Percentiles rank a stretch among this genome's conserved stretches.
These are phyloP conservation scores for Rhinoraja longicauda DNA, from an alignment of 2,797 vertebrate species.

Conservation along the genomic window DNA sequence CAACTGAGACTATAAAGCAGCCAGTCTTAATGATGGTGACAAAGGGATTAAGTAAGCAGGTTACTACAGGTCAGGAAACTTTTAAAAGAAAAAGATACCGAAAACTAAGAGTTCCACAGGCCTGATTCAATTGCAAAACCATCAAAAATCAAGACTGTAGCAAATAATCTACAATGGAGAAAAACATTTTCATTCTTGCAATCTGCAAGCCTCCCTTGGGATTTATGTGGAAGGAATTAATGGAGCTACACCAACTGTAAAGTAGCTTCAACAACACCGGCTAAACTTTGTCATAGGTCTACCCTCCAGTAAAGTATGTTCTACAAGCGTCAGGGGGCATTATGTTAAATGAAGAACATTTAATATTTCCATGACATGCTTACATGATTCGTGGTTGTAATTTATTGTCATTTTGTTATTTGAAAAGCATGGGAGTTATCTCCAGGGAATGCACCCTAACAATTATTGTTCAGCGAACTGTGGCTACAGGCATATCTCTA, in stretches of 20 bases:
- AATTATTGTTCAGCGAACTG: background rate
- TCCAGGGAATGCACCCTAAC: background rate
- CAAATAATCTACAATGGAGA: background rate
- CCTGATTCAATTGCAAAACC: background rate
- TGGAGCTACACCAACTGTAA: background rate
- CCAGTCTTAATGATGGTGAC: background rate
- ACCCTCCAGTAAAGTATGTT: background rate
- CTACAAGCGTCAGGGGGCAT: background rate
- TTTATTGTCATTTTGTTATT: background rate
- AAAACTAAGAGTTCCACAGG: background rate
- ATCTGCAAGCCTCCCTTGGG: background rate
- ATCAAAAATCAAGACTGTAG: background rate
- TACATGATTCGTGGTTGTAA: background rate
- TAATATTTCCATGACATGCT: background rate
- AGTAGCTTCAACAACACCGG: background rate
- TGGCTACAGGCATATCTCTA: background rate
- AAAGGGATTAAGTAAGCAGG: background rate
- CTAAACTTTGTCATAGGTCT: background rate
- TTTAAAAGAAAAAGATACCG: background rate
- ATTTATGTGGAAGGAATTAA: background rate
- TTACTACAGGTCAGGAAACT: background rate
- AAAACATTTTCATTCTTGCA: background rate
- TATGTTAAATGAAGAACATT: background rate
- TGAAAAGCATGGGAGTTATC: background rate
- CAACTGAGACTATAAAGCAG: background rate